Evolutionary conservation across 1,140 invertebrate species (phyloP).

Genomic region (Pseudobourletiella spinata): DNA sequence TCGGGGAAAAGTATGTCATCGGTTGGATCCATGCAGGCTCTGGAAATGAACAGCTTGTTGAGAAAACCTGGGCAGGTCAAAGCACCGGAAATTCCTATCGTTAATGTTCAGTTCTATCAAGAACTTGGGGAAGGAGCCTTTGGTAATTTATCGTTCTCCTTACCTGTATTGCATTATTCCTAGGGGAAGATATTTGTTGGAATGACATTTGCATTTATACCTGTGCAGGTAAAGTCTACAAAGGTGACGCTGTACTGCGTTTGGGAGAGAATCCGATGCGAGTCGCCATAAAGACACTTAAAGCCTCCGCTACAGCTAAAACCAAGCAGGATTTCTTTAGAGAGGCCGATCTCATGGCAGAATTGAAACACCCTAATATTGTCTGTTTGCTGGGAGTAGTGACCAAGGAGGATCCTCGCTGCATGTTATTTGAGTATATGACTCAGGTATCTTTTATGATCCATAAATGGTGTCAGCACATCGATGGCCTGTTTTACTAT

Average conservation of each 20-base stretch:
- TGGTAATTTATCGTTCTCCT: conserved; percentile 49
- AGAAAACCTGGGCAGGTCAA: conserved; percentile 48
- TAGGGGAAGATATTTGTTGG: too few species aligned
- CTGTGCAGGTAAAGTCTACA: conserved; percentile 71
- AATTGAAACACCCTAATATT: conserved; percentile 89
- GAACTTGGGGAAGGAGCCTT: conserved; percentile 94
- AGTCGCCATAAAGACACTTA: conserved; percentile 89
- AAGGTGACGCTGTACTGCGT: conserved; percentile 71
- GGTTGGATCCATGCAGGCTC: conserved; percentile 49
- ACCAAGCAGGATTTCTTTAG: conserved; percentile 55
- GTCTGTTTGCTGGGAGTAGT: conserved; percentile 89
- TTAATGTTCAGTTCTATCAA: conserved; percentile 78
- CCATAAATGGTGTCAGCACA: too few species aligned
- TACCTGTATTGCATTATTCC: neutral
- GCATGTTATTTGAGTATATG: conserved; percentile 96
- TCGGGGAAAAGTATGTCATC: conserved; percentile 17
- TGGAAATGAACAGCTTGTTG: conserved; percentile 68
- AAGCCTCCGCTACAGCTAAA: conserved; percentile 84
- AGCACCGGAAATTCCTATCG: conserved; percentile 60
- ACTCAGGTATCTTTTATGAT: conserved; percentile 45
- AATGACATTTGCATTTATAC: too few species aligned
- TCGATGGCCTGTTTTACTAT: too few species aligned
- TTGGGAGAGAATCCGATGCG: conserved; percentile 52
- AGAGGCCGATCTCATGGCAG: conserved; percentile 81
- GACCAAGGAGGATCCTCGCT: conserved; percentile 80